Percentiles rank a stretch among this genome's conserved stretches.
Conservation (phyloP, 2,888 invertebrate genomes). For the Brenthis daphne region DNA sequence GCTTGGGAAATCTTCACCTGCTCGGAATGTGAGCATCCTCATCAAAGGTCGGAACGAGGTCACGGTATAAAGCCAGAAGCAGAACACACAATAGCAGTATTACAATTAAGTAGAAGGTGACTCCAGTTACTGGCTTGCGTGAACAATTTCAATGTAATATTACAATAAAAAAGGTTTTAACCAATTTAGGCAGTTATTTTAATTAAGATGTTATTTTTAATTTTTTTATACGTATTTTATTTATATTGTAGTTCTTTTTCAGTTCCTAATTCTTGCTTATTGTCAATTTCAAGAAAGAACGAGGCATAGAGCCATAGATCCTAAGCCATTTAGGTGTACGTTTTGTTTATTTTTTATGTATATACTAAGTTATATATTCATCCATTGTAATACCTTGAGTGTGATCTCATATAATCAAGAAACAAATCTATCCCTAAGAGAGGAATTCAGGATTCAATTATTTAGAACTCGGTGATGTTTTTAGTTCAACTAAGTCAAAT, state of each 20-base stretch:
- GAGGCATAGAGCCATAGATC: too few relatives aligned
- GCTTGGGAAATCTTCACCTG: conserved; percentile 60
- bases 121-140: conserved; percentile 40
- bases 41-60: conserved; percentile 71
- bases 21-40: conserved; percentile 76
- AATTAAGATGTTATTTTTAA: not conserved
- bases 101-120: conserved; percentile 63
- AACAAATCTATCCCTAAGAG: too few relatives aligned
- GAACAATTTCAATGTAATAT: conserved; percentile 26
- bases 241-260: not conserved
- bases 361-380: too few relatives aligned
- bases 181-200: not conserved
- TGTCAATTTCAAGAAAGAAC: too few relatives aligned
- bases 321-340: too few relatives aligned
- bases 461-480: too few relatives aligned
- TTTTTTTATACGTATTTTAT: too few relatives aligned
- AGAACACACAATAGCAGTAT: conserved; percentile 54
- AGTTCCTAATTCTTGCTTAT: not conserved
- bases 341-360: too few relatives aligned
- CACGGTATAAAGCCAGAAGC: conserved; percentile 43
- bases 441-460: too few relatives aligned
- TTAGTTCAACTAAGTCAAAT: too few relatives aligned
- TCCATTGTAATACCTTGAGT: too few relatives aligned
- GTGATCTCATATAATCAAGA: too few relatives aligned
- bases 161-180: conserved; percentile 12